Conservation (phyloP, 1,140 invertebrate genomes). For the Cotesia vestalis region DNA sequence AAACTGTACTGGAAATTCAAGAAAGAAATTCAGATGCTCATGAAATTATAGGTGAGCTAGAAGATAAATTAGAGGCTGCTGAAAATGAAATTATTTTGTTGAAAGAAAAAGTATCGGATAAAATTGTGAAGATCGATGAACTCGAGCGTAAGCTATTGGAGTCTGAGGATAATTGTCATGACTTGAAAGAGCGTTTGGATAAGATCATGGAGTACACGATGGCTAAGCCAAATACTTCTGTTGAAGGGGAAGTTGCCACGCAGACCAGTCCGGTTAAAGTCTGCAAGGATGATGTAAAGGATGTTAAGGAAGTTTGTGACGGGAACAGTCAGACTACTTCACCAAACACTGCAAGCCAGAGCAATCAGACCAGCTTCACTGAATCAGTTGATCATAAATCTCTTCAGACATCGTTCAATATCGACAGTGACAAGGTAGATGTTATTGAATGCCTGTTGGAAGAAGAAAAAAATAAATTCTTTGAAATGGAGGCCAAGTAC, state of each 20-base stretch:
- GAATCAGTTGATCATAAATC: constrained; percentile 28
- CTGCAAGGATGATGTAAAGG: neutral
- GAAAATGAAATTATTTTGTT: constrained; percentile 26
- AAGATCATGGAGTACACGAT: neutral
- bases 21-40: neutral
- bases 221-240: neutral
- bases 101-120: constrained; percentile 41
- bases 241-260: too few relatives aligned
- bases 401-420: constrained; percentile 31
- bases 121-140: constrained; percentile 40
- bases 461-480: neutral
- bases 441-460: neutral
- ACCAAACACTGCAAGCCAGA: constrained; percentile 31
- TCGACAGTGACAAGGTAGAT: neutral
- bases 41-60: constrained; percentile 8
- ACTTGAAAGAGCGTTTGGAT: neutral
- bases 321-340: constrained; percentile 38
- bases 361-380: constrained; percentile 36
- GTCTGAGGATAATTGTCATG: constrained; percentile 25
- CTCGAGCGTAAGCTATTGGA: constrained; percentile 41
- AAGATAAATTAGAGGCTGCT: neutral
- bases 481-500: constrained; percentile 5
- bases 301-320: constrained; percentile 5
- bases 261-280: too few relatives aligned
- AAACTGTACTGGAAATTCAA: neutral